Conservation (phyloP, 2,888 invertebrate genomes). For the Plagodis dolabraria region DNA sequence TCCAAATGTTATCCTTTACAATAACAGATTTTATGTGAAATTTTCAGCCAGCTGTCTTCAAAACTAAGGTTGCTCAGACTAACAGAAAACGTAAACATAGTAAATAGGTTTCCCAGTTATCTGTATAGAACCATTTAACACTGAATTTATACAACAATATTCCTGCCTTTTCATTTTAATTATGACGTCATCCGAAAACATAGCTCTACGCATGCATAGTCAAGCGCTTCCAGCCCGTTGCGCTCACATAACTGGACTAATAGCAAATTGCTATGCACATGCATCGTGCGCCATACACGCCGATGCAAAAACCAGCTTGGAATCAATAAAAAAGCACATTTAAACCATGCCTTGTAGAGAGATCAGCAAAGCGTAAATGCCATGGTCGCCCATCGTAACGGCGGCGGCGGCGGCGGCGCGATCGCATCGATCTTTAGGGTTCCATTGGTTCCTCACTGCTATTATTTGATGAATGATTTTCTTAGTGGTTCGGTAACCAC, state of each 20-base stretch:
- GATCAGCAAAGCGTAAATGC: conserved; percentile 80
- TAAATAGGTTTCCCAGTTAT: too few relatives aligned
- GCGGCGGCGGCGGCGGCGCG: conserved; percentile 44
- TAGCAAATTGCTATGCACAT: conserved; percentile 56
- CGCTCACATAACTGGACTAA: conserved; percentile 54
- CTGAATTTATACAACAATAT: too few relatives aligned
- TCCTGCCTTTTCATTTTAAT: background rate
- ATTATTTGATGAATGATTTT: too few relatives aligned
- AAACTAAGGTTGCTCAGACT: too few relatives aligned
- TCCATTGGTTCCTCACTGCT: conserved; percentile 4
- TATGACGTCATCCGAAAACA: conserved; percentile 11
- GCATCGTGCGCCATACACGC: conserved; percentile 33
- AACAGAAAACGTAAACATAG: too few relatives aligned
- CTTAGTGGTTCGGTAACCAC: too few relatives aligned
- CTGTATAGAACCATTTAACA: too few relatives aligned
- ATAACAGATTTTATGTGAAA: too few relatives aligned
- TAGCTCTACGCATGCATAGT: conserved; percentile 6
- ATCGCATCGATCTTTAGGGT: conserved; percentile 60
- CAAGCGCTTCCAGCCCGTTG: conserved; percentile 41
- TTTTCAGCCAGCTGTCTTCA: too few relatives aligned
- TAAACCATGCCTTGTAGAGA: conserved; percentile 67
- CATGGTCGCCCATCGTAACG: conserved; percentile 80
- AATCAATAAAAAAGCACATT: conserved; percentile 66
- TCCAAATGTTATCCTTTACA: too few relatives aligned
- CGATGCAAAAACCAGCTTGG: conserved; percentile 48